Percentiles rank a stretch among this genome's conserved stretches.
These are phyloP conservation scores for Drosophila macrospina DNA, from an alignment of 2,888 invertebrate species.

Conservation along the genomic window DNA sequence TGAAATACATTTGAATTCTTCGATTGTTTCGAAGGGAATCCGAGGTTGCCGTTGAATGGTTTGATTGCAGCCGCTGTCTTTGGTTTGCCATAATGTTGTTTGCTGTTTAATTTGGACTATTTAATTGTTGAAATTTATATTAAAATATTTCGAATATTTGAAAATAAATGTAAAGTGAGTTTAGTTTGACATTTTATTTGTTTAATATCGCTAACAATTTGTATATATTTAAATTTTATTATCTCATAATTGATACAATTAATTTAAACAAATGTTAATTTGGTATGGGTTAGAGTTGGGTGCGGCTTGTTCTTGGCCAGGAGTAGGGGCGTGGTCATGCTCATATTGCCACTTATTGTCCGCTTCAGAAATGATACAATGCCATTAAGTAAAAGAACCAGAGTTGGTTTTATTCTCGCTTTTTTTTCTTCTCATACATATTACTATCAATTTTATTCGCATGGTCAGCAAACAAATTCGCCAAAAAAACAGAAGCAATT, in stretches of 20 bases:
- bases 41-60: background rate
- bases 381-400: conserved; percentile 21
- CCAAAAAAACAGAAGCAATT: conserved; percentile 46
- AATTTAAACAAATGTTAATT: conserved; percentile 38
- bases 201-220: conserved; percentile 38
- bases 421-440: conserved; percentile 50
- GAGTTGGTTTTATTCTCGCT: conserved; percentile 17
- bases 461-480: conserved; percentile 63
- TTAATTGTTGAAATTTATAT: background rate
- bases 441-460: conserved; percentile 65
- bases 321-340: conserved; percentile 12
- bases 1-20: conserved; percentile 22
- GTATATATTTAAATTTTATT: conserved; percentile 27
- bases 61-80: background rate
- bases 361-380: conserved; percentile 37
- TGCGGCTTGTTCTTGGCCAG: conserved; percentile 8
- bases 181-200: conserved; percentile 35
- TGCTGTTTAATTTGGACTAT: conserved; percentile 11
- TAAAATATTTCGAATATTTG: background rate
- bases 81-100: conserved; percentile 17
- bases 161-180: conserved; percentile 7
- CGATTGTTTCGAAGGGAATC: background rate
- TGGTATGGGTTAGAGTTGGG: background rate
- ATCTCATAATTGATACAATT: conserved; percentile 69
- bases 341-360: conserved; percentile 59